phyloP scores from a whole-genome alignment of 2,113 vertebrate species.

The Dasyornis broadbenti region DNA sequence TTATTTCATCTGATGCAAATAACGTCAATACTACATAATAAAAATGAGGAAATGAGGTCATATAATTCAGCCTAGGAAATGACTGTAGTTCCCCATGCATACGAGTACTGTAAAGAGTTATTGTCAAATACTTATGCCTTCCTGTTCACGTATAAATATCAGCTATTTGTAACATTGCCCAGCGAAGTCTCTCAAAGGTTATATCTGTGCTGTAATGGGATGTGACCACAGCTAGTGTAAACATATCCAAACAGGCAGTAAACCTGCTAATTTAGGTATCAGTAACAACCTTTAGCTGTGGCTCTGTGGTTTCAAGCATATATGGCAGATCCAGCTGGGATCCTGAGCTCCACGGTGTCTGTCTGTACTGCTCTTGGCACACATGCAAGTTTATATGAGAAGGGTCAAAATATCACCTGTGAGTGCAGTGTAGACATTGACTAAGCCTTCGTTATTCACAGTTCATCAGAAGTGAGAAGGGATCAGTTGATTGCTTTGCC shows the following conservation, averaged over 20 bases:
- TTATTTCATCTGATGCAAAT: not conserved
- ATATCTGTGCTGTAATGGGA: not conserved
- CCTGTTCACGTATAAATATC: not conserved
- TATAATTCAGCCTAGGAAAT: constrained; percentile 17
- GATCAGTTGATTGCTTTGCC: not conserved
- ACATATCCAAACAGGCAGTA: not conserved
- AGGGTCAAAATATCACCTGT: not conserved
- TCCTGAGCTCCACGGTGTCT: not conserved
- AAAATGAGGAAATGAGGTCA: constrained; percentile 33
- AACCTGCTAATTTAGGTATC: not conserved
- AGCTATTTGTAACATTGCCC: not conserved
- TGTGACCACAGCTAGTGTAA: not conserved
- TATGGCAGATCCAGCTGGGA: not conserved
- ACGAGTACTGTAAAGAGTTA: not conserved
- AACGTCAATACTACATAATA: not conserved
- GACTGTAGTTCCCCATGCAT: not conserved
- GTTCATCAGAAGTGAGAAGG: not conserved
- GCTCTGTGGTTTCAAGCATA: not conserved
- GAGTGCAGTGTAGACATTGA: not conserved
- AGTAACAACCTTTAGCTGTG: not conserved
- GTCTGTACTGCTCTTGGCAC: not conserved
- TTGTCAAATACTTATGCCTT: not conserved
- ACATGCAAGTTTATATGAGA: not conserved
- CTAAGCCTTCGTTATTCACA: not conserved
- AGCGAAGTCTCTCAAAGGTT: not conserved